Conservation (phyloP, 2,113 vertebrate genomes). For the Cygnus buccinator region DNA sequence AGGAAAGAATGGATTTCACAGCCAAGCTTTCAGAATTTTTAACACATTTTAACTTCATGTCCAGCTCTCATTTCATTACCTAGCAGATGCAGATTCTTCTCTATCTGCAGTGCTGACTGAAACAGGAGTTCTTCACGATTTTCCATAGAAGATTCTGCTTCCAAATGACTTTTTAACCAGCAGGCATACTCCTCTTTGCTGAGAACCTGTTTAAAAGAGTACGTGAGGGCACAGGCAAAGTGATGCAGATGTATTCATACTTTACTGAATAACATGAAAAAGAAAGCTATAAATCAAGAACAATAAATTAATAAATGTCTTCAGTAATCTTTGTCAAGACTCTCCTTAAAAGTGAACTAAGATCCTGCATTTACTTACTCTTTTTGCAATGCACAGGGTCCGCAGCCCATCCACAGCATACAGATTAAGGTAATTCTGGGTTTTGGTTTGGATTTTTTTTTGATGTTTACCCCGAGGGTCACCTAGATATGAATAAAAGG, state of each 20-base stretch:
- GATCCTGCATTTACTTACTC: conserved; percentile 77
- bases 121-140: conserved; percentile 92
- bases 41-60: conserved; percentile 27
- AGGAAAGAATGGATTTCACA: background rate
- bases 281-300: conserved; percentile 6
- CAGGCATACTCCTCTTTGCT: conserved; percentile 92
- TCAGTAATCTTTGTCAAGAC: conserved; percentile 21
- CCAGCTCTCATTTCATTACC: conserved; percentile 76
- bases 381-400: conserved; percentile 97
- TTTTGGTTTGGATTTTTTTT: conserved; percentile 90
- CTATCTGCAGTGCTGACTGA: conserved; percentile 89
- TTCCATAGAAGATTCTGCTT: conserved; percentile 92
- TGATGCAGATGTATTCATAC: background rate
- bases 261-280: conserved; percentile 32
- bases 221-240: background rate
- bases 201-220: conserved; percentile 80
- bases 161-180: conserved; percentile 91
- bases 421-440: conserved; percentile 92
- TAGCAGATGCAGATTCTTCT: conserved; percentile 92
- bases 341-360: background rate
- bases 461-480: conserved; percentile 86
- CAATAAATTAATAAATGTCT: conserved; percentile 3
- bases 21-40: conserved; percentile 17
- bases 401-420: conserved; percentile 93
- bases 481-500: conserved; percentile 74